Base-by-base conservation (phyloP, 2,797 vertebrate species). In the Periparus ater region DNA sequence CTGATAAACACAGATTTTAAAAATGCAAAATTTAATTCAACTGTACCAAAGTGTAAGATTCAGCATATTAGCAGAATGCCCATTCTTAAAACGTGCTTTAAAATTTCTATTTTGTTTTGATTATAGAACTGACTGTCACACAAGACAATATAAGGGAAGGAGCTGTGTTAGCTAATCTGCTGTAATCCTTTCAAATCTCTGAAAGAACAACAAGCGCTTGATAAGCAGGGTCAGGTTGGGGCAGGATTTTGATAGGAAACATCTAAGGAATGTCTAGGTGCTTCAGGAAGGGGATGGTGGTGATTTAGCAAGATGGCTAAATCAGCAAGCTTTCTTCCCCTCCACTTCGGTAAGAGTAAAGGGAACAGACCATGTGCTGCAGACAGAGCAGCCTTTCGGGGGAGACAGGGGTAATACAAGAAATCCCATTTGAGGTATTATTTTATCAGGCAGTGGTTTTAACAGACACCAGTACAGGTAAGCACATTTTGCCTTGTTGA, bases 261-360 rank as follows among this genome's bases (percentile, higher is more conserved):
- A 95, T 95, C 93, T 95, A 48, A 96, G 88, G 96, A 97, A 97
- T 96, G 95, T 88, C 90, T 95, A 89, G 91, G 91, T 97, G 88
- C 89, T 96, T 90, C 81, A 95, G 93, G 90, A 95, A 94, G 78
- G 94, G 89, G 85, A 95, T 72, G 88, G 27, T 74, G 23, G 48
- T 63, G 70, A 90, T 90, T 96, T 93, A 92, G 66, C 34, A 80
- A 82, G 65, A 83, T 25, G 40, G 45, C 29, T 78, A 94, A 88
- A 94, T 53, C 83, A 78, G 70, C 62, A 62, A 84, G 48, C 51
- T 86, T 40, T 20, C 67, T 77, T 16, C 53, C 40, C 53, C 22
- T 93, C 67, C 47, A 62, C 58, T 84, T 66, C 0, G 0, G n/a
- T 32, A 88, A 60, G 6, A 87, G 62, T 10, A 50, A 79, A 86